Evolutionary conservation across 2,113 vertebrate genomes (phyloP), one percentile per base, ranked within the genome.

Genomic region (Murina feae): DNA sequence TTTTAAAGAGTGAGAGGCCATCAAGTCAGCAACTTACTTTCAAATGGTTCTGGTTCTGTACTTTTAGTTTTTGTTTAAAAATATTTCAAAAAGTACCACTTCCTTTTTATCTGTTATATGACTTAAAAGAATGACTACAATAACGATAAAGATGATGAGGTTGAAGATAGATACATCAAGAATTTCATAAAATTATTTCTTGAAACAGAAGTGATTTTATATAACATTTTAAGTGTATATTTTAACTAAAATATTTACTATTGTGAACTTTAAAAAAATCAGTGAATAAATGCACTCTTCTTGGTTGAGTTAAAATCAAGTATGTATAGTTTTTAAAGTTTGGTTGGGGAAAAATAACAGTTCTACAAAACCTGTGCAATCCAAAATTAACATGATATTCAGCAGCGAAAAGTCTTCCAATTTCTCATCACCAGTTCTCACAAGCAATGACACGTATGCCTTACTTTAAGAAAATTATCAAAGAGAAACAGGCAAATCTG

Each of bases 161-260:
- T 8, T 68, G 18, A 91, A 51, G 35, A 89, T 2, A 16, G 30
- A 23, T 60, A 79, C 12, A 53, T 20, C 53, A 53, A 86, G 13
- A 89, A 39, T 37, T 16, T 85, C 74, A 72, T 16, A 60, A 63
- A 89, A 66, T 66, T 55, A 90, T 42, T 81, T 93, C 55, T 72
- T 79, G 42, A 79, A 89, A 95, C 30, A 87, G 10, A 93, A 86
- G 47, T 51, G 82, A 71, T 76, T 89, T 91, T 93, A 90, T 55
- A 32, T 32, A 69, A 89, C 0, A 89, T 79, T 55, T 86, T 58
- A 84, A 88, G 68, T 35, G 32, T 28, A 6, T 35, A 60, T 79
- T 90, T 90, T 80, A 95, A 85, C 8, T 32, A 86, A 78, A 76
- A 89, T 55, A 89, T 51, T 87, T 60, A 72, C 10, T 60, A 78